Evolutionary conservation across 2,888 invertebrate species (phyloP), one percentile per base, ranked within the genome.

Genomic region (Polymixis lichenea): DNA sequence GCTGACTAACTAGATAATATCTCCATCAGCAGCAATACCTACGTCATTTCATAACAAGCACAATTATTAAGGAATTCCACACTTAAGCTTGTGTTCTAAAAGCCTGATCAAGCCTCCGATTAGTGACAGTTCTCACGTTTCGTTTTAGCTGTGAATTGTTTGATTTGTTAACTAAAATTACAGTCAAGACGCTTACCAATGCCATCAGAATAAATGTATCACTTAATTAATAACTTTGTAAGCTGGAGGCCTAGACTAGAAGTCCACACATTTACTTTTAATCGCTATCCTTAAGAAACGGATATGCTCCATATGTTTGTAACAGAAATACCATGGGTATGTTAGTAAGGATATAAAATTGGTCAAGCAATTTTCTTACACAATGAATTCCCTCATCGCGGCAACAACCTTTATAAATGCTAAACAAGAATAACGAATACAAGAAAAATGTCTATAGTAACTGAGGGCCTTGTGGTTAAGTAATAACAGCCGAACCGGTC

Each of bases 1-100:
- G 28, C 22, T 32, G 43, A 53, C 58, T 28, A 49, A 65, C 9
- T 7, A 17, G 80, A 78, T 80, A 77, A 71, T 13, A 66, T 56
- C 60, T n/a, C n/a, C 8, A 15, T 49, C 49, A 49, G 38, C 2
- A 62, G 17, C 17, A 25, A 56, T 56, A 22, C 1, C 13, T 46
- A 11, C 46, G 25, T 55, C 13, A 65, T 53, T n/a, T 53, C 64
- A 32, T 19, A 38, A 64, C 25, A 13, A 6, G 13, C 32, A 32
- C 9, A 32, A 32, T 60, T 32, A 43, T 51, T 43, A 28, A 56
- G 49, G 28, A 43, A 72, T 64, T 72, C 19, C 43, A 51, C 28
- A 78, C 32, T 28, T 15, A 32, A 8, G 43, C 56, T 15, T 9
- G 9, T 72, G 38, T 76, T 65, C 49, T 25, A 46, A 65, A 49